Percentiles rank a stretch among this genome's conserved stretches.
These are phyloP conservation scores for Epistrophella euchroma DNA, from an alignment of 2,888 invertebrate genomes.

Conservation along the genomic window DNA sequence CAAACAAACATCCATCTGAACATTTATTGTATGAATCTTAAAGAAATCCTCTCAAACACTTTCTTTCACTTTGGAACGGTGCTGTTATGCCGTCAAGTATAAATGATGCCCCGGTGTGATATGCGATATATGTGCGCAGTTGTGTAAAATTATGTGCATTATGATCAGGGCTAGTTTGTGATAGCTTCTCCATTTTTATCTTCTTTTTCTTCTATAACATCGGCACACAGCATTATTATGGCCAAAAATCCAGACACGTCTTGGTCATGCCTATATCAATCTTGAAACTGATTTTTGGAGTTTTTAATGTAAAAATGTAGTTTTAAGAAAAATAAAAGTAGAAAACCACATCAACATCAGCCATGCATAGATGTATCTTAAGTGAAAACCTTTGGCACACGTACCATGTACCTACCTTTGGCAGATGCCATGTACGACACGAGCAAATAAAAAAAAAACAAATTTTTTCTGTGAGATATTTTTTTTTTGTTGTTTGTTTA, in stretches of 20 bases:
- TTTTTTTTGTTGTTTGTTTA: constrained; percentile 23
- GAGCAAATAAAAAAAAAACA: constrained; percentile 25
- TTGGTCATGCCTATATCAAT: constrained; percentile 36
- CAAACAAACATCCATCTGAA: constrained; percentile 5
- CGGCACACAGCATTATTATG: constrained; percentile 12
- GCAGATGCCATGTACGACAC: constrained; percentile 20
- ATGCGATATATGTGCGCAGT: not conserved
- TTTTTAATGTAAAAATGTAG: constrained; percentile 14
- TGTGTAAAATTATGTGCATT: constrained; percentile 21
- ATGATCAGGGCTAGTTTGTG: constrained; percentile 30
- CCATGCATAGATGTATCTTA: constrained; percentile 23
- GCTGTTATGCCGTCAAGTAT: not conserved
- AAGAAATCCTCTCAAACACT: constrained; percentile 28
- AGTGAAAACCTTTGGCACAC: constrained; percentile 67
- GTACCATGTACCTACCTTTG: constrained; percentile 3
- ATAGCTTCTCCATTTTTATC: constrained; percentile 22
- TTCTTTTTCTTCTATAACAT: not conserved
- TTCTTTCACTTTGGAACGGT: constrained; percentile 9
- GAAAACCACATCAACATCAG: constrained; percentile 20
- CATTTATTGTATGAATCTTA: not conserved
- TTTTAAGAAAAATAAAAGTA: constrained; percentile 1
- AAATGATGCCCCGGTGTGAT: not conserved
- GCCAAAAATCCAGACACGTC: constrained; percentile 35
- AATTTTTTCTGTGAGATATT: constrained; percentile 35
- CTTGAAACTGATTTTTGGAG: constrained; percentile 13